Evolutionary conservation across 2,797 vertebrate genomes (phyloP).

Genomic region (Epinephelus awoara): DNA sequence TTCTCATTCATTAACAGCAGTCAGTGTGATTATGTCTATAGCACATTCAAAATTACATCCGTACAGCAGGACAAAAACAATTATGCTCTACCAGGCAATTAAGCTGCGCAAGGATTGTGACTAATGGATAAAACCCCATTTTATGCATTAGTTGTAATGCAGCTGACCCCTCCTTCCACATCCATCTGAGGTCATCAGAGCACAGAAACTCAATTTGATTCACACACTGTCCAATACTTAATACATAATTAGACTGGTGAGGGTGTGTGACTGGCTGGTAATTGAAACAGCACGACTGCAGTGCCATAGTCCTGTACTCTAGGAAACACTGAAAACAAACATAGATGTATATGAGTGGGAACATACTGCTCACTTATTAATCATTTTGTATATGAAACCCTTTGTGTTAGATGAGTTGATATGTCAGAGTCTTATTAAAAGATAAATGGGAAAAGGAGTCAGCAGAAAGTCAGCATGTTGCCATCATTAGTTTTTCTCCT

Average conservation of each 20-base stretch:
- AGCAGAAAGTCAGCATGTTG: background rate
- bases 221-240: conserved; percentile 20
- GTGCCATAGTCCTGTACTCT: background rate
- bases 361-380: background rate
- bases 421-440: conserved; percentile 1
- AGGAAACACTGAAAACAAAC: background rate
- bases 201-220: conserved; percentile 37
- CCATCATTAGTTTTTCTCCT: background rate
- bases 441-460: conserved; percentile 5
- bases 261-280: conserved; percentile 6
- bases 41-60: background rate
- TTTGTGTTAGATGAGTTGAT: background rate
- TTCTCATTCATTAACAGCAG: conserved; percentile 73
- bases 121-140: conserved; percentile 26
- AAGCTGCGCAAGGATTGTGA: conserved; percentile 22
- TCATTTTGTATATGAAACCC: background rate
- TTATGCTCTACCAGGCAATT: conserved; percentile 24
- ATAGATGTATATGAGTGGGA: no score
- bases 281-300: conserved; percentile 34
- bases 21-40: conserved; percentile 29
- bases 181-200: conserved; percentile 32
- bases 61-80: conserved; percentile 20
- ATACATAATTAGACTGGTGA: conserved; percentile 32
- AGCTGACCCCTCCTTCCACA: conserved; percentile 4
- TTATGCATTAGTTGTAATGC: conserved; percentile 25